Conservation (phyloP, 2,113 vertebrate species). For the Etheostoma spectabile region DNA sequence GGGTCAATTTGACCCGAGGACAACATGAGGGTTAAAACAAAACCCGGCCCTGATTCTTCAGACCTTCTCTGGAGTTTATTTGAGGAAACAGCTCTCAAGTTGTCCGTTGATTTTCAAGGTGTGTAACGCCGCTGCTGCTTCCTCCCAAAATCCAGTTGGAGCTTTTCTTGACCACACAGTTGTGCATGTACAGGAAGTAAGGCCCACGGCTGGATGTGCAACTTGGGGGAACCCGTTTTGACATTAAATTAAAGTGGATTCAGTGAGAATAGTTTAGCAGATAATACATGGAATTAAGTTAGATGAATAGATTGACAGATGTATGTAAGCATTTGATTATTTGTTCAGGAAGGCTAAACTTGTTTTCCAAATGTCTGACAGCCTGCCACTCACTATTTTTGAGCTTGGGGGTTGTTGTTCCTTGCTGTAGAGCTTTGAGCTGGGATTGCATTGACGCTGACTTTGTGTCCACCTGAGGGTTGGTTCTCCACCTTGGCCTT, state of each 20-base stretch:
- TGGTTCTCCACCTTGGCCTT: slow-evolving; percentile 21
- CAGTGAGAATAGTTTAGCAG: background rate
- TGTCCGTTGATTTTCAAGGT: background rate
- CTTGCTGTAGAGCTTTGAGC: background rate
- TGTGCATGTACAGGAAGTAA: background rate
- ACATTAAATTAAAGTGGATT: background rate
- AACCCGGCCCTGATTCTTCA: too few species aligned
- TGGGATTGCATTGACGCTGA: background rate
- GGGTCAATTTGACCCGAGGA: too few species aligned
- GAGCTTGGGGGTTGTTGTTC: background rate
- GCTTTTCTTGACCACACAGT: background rate
- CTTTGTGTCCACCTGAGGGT: background rate
- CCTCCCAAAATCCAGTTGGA: background rate
- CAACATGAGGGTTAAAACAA: too few species aligned
- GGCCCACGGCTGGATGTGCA: background rate
- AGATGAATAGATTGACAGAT: background rate
- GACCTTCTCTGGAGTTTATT: too few species aligned
- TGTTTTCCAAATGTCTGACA: background rate
- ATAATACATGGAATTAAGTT: background rate
- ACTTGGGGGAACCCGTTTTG: background rate
- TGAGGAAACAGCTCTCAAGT: too few species aligned
- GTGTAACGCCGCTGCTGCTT: background rate
- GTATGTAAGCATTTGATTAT: background rate
- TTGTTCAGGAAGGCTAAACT: background rate
- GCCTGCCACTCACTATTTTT: background rate